Evolutionary conservation across 2,113 vertebrate genomes (phyloP), one percentile per base, ranked within the genome.

Genomic region (Lophius piscatorius): DNA sequence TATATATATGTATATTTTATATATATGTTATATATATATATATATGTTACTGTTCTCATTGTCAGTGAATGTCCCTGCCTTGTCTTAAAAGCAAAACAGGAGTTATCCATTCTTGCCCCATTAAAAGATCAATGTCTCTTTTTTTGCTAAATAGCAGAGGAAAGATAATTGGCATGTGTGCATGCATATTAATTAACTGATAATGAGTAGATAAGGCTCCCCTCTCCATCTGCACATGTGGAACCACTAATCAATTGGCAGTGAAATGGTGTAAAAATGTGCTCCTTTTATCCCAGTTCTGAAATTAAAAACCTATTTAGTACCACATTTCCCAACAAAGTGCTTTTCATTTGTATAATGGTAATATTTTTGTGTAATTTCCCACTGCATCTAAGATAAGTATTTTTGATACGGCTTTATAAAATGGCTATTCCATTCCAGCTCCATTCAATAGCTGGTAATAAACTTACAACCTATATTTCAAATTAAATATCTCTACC

Each of bases 121-220:
- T 94, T 94, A 94, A 92, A 91, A 93, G 91, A 93, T 94, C 90
- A 95, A 89, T 94, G 92, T 91, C 84, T 91, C 63, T 71, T 92
- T 87, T n/a, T 89, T 73, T 74, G 91, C 91, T 92, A 93, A 92
- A 92, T 91, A 91, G 93, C 92, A 91, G 85, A 67, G 85, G 88
- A 91, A 93, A 89, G 91, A 93, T 93, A 87, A 94, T 91, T 93
- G 92, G 91, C 91, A 93, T 93, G 93, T 92, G 92, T 89, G 88
- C 70, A 80, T 91, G 93, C 94, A 94, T 95, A 96, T 95, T 97
- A 97, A 97, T 95, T 95, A 93, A 89, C 90, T 93, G 91, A 96
- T 95, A 95, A 95, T 91, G 89, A 94, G 90, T 89, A 86, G 92
- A 95, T 94, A 94, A 94, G 92, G 45, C 66, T n/a, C 56, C 69